Conservation (phyloP, 2,113 vertebrate genomes). For the Sylvietta virens region DNA sequence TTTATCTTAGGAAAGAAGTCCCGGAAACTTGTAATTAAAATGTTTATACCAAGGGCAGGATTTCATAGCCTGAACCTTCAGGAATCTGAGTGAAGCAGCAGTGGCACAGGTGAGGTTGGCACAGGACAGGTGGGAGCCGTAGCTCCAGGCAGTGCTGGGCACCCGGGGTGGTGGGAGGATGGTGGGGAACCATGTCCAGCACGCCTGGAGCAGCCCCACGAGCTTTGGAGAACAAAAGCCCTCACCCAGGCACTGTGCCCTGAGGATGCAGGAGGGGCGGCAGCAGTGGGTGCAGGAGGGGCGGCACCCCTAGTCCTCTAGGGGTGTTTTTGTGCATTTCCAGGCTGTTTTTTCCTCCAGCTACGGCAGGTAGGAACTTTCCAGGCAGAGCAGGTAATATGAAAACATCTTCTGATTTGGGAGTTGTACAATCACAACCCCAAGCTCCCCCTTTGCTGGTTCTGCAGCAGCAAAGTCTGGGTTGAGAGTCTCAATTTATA, state of each 20-base stretch:
- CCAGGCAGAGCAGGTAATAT: not conserved
- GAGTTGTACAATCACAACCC: not conserved
- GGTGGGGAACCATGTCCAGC: rapidly evolving
- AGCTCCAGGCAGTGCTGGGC: not conserved
- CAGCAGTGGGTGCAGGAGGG: not conserved
- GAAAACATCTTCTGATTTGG: not conserved
- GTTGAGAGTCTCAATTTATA: not conserved
- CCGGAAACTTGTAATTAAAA: constrained; percentile 25
- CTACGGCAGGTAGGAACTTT: rapidly evolving
- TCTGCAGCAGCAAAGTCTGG: not conserved
- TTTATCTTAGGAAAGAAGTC: constrained; percentile 38
- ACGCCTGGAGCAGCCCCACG: rapidly evolving
- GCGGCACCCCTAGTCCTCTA: not conserved
- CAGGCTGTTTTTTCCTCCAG: not conserved
- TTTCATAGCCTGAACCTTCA: not conserved
- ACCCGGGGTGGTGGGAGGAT: rapidly evolving
- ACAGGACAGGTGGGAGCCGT: not conserved
- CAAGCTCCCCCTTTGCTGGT: not conserved
- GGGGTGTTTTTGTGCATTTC: not conserved
- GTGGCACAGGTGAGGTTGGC: not conserved
- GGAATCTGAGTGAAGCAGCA: not conserved
- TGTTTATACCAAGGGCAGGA: constrained; percentile 6
- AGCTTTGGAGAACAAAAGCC: not conserved
- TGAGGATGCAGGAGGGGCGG: not conserved
- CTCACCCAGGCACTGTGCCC: rapidly evolving